Conservation (phyloP, 2,797 vertebrate genomes). For the Lycodopsis pacificus region DNA sequence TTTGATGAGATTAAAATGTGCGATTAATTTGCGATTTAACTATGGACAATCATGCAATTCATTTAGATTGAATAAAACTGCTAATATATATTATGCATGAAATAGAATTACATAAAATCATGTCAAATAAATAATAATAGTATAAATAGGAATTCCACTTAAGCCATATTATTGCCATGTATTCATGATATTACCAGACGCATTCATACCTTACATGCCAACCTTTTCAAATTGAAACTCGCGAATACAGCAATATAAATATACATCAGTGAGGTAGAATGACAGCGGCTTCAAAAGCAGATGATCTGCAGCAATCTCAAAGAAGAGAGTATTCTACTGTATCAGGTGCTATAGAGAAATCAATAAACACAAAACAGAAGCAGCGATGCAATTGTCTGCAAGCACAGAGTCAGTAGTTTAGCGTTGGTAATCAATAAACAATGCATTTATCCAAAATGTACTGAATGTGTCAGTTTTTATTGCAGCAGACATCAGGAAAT, state of each 20-base stretch:
- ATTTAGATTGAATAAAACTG: background rate
- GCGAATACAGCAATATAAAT: background rate
- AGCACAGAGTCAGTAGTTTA: slow-evolving; percentile 49
- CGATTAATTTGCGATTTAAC: too few species aligned
- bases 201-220: background rate
- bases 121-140: background rate
- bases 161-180: background rate
- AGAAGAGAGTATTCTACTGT: slow-evolving; percentile 1
- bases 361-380: slow-evolving; percentile 65
- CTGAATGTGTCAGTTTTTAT: slow-evolving; percentile 42
- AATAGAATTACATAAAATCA: background rate
- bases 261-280: background rate
- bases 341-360: slow-evolving; percentile 47
- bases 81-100: background rate
- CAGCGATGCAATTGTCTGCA: slow-evolving; percentile 46
- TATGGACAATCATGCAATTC: background rate
- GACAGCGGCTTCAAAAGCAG: slow-evolving; percentile 28
- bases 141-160: background rate
- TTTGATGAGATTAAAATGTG: too few species aligned
- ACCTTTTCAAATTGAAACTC: background rate
- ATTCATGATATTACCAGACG: background rate
- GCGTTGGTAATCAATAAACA: slow-evolving; percentile 57
- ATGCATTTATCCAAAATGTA: slow-evolving; percentile 54
- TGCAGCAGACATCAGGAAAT: slow-evolving; percentile 34
- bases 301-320: slow-evolving; percentile 21